Conservation (phyloP, 1,140 invertebrate species). For the Cataglyphis hispanica region DNA sequence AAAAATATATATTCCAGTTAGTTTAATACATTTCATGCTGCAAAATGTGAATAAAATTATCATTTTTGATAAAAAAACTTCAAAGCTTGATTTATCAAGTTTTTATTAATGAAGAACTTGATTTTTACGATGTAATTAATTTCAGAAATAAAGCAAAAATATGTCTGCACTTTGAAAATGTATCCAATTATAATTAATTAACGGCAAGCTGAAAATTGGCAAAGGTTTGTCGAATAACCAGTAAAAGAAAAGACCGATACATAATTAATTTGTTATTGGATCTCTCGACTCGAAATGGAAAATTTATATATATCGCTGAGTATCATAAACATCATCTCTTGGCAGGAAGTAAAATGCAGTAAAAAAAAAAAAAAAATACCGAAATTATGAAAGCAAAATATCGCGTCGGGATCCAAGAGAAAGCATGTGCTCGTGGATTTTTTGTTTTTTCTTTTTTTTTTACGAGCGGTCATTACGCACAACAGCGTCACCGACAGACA, state of each 20-base stretch:
- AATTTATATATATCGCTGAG: not conserved
- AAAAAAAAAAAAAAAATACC: conserved; percentile 20
- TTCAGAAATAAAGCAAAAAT: conserved; percentile 10
- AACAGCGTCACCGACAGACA: conserved; percentile 63
- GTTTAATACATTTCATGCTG: not conserved
- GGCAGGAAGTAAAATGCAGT: not conserved
- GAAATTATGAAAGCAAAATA: conserved; percentile 37
- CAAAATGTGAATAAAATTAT: not conserved
- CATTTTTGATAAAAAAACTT: not conserved
- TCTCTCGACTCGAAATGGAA: not conserved
- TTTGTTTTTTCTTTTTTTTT: not conserved
- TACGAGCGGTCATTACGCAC: conserved; percentile 54
- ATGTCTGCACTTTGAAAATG: not conserved
- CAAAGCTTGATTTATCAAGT: not conserved
- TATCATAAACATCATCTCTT: conserved; percentile 5
- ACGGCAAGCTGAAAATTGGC: not conserved
- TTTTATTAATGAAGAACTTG: not conserved
- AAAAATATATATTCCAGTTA: not conserved
- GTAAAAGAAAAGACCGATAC: not conserved
- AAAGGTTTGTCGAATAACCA: not conserved
- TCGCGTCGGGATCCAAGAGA: not conserved
- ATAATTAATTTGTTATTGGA: not conserved
- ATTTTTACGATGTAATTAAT: conserved; percentile 15
- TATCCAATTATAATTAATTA: conserved; percentile 11
- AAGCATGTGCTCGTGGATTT: conserved; percentile 27